Evolutionary conservation across 2,113 vertebrate genomes (phyloP), one percentile per base, ranked within the genome.

Genomic region (Leucosticte australis): DNA sequence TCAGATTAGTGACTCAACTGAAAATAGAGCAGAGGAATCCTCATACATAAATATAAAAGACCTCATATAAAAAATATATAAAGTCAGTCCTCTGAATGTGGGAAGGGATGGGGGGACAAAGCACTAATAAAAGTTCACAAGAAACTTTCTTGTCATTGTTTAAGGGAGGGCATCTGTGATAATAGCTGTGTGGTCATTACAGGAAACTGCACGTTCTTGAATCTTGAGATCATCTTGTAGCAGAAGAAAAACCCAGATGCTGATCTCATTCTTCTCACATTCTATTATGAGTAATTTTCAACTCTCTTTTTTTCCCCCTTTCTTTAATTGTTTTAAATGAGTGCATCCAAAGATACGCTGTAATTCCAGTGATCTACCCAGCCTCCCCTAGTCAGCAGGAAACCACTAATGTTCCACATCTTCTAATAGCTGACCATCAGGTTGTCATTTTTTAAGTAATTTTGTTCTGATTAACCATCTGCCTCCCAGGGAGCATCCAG

Each of bases 201-300:
- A 91, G 93, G 93, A 97, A 95, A 83, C 71, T 80, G 87, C 78
- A 83, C 2, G 59, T 74, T 87, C 84, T 79, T 50, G 53, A 92
- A 77, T 86, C 82, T 80, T 7, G 1, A 95, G 92, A 91, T 92
- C 86, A 86, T 83, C 63, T 85, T 4, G 31, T 14, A 74, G 79
- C 52, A 93, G 55, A 39, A 90, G 60, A 47, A 22, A 53, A 65
- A 56, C 60, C 75, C 81, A 96, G 85, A 92, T 90, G 90, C 82
- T 90, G 90, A 85, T 91, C 93, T 94, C 93, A 93, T 67, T 74
- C 78, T 92, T 95, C 79, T 91, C 75, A 74, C 79, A 81, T 80
- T 93, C 71, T 39, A 78, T 71, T 94, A 67, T 52, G 82, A 91
- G 82, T 77, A 92, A 80, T 69, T 85, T 67, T 24, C 57, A 83